These are phyloP conservation scores for Hydrotaea diabolus DNA, from an alignment of 2,888 invertebrate species.

Conservation along the genomic window DNA sequence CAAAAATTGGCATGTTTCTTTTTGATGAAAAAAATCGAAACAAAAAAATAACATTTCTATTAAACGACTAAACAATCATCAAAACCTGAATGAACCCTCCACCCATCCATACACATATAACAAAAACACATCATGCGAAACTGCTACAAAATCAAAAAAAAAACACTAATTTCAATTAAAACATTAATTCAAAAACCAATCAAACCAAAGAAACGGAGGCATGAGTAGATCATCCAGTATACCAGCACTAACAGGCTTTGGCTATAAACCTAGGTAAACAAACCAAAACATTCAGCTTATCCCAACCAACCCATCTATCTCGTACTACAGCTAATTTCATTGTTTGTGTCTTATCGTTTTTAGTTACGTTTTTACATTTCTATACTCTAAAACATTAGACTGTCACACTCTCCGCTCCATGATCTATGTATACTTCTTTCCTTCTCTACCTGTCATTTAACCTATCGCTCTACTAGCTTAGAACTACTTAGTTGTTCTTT, in stretches of 20 bases:
- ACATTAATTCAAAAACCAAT: conserved; percentile 61
- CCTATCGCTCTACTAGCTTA: conserved; percentile 12
- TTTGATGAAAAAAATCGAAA: conserved; percentile 58
- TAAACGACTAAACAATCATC: conserved; percentile 45
- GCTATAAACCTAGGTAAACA: conserved; percentile 80
- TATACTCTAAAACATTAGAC: background rate
- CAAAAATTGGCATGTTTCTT: conserved; percentile 65
- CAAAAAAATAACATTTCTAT: conserved; percentile 23
- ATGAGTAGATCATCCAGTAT: conserved; percentile 95
- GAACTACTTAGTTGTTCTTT: conserved; percentile 14
- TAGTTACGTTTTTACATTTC: background rate
- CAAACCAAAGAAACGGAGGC: conserved; percentile 83
- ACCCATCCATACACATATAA: conserved; percentile 56
- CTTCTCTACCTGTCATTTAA: background rate
- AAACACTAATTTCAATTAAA: conserved; percentile 45
- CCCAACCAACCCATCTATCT: conserved; percentile 43
- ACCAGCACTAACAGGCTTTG: conserved; percentile 86
- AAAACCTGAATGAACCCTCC: conserved; percentile 55
- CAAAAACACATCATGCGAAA: conserved; percentile 56
- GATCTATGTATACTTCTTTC: background rate
- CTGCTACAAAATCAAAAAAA: conserved; percentile 57
- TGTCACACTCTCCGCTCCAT: background rate
- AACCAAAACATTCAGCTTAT: conserved; percentile 29
- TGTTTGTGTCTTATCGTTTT: background rate
- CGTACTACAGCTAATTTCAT: background rate